phyloP scores from a whole-genome alignment of 2,113 vertebrate genomes.

The Trichechus manatus region DNA sequence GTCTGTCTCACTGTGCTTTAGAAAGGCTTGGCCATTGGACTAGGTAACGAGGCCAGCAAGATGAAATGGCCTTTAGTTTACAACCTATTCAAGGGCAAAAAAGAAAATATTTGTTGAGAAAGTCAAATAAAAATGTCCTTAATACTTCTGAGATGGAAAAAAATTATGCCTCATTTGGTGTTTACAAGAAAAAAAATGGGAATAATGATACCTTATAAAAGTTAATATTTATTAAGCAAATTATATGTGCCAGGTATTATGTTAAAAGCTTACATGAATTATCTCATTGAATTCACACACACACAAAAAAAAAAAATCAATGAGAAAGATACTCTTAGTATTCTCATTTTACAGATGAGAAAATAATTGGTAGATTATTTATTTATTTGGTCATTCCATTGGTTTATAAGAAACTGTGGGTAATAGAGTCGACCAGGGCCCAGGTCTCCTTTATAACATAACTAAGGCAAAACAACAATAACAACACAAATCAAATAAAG shows the following conservation, averaged over 20 bases:
- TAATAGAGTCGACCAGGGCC: background rate
- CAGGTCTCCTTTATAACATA: background rate
- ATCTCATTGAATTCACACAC: background rate
- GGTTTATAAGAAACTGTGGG: background rate
- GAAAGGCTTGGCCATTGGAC: background rate
- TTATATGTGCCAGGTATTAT: background rate
- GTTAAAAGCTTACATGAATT: background rate
- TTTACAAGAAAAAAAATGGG: background rate
- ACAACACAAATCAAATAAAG: background rate
- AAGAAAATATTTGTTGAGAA: constrained; percentile 52
- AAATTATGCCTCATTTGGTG: background rate
- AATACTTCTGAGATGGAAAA: background rate
- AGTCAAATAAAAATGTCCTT: constrained; percentile 26
- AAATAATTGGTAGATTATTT: background rate
- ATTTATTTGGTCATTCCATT: background rate
- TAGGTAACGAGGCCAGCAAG: background rate
- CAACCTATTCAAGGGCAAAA: background rate
- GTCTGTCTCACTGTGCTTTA: background rate
- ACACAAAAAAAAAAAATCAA: background rate
- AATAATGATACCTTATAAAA: background rate
- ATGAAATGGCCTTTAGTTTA: constrained; percentile 56
- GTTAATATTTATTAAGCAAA: constrained; percentile 14
- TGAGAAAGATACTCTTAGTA: background rate
- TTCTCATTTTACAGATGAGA: constrained; percentile 53
- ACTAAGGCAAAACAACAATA: background rate